These are phyloP conservation scores for Chionis minor DNA, from an alignment of 2,113 vertebrate species.

Conservation along the genomic window DNA sequence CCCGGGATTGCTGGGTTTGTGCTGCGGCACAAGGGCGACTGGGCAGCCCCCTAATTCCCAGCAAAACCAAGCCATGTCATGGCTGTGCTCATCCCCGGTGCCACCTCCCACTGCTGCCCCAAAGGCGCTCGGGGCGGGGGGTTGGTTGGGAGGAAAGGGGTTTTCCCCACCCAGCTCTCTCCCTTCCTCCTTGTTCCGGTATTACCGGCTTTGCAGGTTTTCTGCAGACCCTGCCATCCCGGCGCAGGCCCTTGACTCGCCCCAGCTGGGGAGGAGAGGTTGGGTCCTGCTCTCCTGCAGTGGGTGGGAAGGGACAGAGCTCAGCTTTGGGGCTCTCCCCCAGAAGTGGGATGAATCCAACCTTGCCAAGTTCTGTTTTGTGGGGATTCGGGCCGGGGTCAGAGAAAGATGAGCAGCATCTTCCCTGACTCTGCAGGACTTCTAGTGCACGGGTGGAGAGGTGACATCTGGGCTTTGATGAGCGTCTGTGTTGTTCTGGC, in stretches of 20 bases:
- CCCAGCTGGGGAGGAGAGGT: background rate
- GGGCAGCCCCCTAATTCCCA: background rate
- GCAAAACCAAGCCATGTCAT: background rate
- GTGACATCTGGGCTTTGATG: background rate
- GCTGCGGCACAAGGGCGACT: background rate
- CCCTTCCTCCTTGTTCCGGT: background rate
- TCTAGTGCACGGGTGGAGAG: background rate
- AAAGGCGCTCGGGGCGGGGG: background rate
- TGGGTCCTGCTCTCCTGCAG: background rate
- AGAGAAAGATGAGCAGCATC: background rate
- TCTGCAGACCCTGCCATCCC: background rate
- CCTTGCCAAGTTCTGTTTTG: background rate
- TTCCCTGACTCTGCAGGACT: background rate
- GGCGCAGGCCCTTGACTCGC: background rate
- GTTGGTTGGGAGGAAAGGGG: background rate
- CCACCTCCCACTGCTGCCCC: background rate
- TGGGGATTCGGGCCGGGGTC: background rate
- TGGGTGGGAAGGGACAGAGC: background rate
- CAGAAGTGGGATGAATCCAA: background rate
- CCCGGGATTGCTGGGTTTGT: background rate
- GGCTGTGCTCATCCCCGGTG: background rate
- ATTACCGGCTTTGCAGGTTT: conserved; percentile 20
- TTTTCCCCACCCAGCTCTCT: background rate
- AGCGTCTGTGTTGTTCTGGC: background rate
- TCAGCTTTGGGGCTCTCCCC: background rate